A percentile compares a stretch with the other conserved stretches of the same genome.
Evolutionary conservation across 2,113 vertebrate genomes (phyloP).

Genomic region (Petrocephalus microphthalmus): DNA sequence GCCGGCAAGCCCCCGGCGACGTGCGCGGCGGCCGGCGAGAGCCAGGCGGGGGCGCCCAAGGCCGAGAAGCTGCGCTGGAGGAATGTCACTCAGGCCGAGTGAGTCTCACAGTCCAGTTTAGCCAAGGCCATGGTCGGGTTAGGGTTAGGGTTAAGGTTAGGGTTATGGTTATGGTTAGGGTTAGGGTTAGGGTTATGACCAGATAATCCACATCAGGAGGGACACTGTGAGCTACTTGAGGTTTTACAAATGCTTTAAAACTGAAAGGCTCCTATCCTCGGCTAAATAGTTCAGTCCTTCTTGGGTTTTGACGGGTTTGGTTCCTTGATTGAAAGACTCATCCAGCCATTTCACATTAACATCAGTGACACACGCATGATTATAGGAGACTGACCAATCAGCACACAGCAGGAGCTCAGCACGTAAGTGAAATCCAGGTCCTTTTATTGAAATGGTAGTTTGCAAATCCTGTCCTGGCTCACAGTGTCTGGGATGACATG

Average conservation of each 20-base stretch:
- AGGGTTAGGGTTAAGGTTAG: no score
- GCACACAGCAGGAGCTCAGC: no score
- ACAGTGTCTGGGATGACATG: background rate
- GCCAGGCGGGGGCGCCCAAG: constrained; percentile 69
- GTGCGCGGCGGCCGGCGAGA: constrained; percentile 74
- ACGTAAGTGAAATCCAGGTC: no score
- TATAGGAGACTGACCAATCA: background rate
- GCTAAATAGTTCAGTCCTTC: background rate
- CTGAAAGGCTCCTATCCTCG: background rate
- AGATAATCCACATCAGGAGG: background rate
- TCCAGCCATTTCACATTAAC: background rate
- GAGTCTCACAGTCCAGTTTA: constrained; percentile 45
- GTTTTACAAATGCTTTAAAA: background rate
- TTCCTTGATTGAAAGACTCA: background rate
- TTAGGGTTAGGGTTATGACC: no score
- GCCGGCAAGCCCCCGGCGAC: constrained; percentile 73
- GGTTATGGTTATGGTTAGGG: no score
- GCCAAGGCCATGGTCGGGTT: background rate
- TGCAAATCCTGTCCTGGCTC: background rate
- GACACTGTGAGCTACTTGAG: background rate
- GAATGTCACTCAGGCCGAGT: constrained; percentile 89
- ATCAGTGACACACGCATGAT: background rate
- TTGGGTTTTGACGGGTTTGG: background rate
- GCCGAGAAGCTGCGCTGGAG: constrained; percentile 78
- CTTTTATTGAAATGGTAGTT: background rate